Evolutionary conservation across 1,140 invertebrate species (phyloP), one percentile per base, ranked within the genome.

Genomic region (Atopsyche davidsoni): DNA sequence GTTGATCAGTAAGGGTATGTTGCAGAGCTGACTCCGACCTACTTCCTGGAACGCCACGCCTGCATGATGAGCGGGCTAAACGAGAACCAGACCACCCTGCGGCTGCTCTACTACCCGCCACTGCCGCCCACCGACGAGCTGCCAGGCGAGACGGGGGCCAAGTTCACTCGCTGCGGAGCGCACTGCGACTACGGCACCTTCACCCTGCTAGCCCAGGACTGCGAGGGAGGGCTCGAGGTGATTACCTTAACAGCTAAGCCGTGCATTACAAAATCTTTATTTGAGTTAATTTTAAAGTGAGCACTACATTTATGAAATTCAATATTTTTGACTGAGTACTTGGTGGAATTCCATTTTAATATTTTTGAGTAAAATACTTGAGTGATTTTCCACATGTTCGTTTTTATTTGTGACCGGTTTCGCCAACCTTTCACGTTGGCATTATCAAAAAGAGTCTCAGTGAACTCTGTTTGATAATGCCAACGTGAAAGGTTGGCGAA

Each of bases 131-230:
- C 68, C 16, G 77, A 78, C 59, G 75, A 76, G 49, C 51, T 75
- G 47, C 53, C 68, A 62, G 43, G 63, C 62, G 44, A 42, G 3
- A 41, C 40, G 13, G 4, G 42, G 3, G 3, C 13, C 13, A 13
- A 44, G 14, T 70, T 80, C 52, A 79, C 79, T 17, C 74, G 83
- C 34, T 86, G 81, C 58, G 81, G 81, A 1, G 78, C 81, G 1
- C 83, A 86, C 58, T 78, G 80, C 11, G 85, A 87, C 64, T 82
- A 81, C 53, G 85, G 85, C 49, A 85, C 83, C 21, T 80, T 88
- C 63, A 87, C 85, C 19, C 67, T 88, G 38, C 67, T 87, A 21
- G 79, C 82, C 34, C 85, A 87, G 69, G 81, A 83, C 55, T 81
- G 78, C 41, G 82, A 83, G 58, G 79, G 77, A 23, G 79, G 79